Conservation (phyloP, 2,113 vertebrate genomes). For the Dermatemys mawii region DNA sequence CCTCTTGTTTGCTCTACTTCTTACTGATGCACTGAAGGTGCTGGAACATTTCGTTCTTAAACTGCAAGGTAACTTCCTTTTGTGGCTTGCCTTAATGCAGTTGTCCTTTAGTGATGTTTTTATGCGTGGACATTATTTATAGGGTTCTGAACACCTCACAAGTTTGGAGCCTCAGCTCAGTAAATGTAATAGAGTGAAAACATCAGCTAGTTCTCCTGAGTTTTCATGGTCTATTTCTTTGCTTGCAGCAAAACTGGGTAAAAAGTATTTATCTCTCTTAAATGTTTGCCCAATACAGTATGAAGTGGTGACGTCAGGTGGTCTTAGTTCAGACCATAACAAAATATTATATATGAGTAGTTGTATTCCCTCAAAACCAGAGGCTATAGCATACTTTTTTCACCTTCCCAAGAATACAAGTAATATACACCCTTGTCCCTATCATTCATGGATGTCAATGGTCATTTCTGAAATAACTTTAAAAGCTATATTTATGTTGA, state of each 20-base stretch:
- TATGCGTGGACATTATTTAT: neutral
- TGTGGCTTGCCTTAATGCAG: constrained; percentile 1
- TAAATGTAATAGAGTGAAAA: constrained; percentile 72
- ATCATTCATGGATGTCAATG: constrained; percentile 7
- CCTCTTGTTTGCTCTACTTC: neutral
- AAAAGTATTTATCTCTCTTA: constrained; percentile 81
- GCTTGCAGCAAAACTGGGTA: constrained; percentile 75
- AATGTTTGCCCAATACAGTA: constrained; percentile 78
- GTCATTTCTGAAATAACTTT: constrained; percentile 30
- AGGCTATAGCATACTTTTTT: constrained; percentile 40
- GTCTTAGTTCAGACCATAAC: constrained; percentile 78
- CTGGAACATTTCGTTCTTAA: neutral
- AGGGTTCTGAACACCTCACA: constrained; percentile 22
- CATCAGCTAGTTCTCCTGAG: constrained; percentile 73
- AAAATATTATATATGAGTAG: constrained; percentile 72
- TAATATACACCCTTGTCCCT: constrained; percentile 52
- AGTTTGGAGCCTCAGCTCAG: constrained; percentile 54
- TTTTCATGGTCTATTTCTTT: constrained; percentile 81
- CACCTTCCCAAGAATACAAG: constrained; percentile 39
- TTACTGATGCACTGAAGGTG: neutral
- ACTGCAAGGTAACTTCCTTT: neutral
- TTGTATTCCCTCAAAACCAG: constrained; percentile 72
- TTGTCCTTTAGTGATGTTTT: constrained; percentile 37
- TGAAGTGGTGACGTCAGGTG: constrained; percentile 77
- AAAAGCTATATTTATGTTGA: neutral